Percentiles rank a stretch among this genome's conserved stretches.
phyloP scores from a whole-genome alignment of 1,140 invertebrate species.

The Chironomus striatipennis region DNA sequence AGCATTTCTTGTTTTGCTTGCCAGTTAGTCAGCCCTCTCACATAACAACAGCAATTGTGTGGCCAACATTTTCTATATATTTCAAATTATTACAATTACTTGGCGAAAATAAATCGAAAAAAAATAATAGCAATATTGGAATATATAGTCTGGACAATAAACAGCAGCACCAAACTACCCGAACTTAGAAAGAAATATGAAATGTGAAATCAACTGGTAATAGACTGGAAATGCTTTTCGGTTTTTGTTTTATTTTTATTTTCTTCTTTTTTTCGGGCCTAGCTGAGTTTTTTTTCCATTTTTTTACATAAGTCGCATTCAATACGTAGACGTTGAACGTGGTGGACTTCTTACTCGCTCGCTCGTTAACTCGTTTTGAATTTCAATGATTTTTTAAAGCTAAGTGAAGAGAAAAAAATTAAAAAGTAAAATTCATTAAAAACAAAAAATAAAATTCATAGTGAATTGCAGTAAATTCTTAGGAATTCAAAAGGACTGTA shows the following conservation, averaged over 20 bases:
- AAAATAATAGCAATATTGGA: no score
- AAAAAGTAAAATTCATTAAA: not conserved
- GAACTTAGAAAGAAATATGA: not conserved
- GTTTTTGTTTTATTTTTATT: not conserved
- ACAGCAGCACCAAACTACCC: not conserved
- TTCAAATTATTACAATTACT: not conserved
- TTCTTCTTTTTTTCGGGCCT: not conserved
- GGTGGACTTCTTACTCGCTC: not conserved
- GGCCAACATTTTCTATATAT: no score
- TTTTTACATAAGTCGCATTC: slow-evolving; percentile 10
- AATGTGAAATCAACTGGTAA: slow-evolving; percentile 5
- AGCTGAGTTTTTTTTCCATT: not conserved
- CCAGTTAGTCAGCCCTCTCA: not conserved
- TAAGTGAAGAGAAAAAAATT: not conserved
- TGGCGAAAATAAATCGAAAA: not conserved
- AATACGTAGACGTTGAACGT: not conserved
- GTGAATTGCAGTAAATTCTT: no score
- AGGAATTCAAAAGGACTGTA: no score
- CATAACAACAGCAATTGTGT: not conserved
- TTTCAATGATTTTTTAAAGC: not conserved
- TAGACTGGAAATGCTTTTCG: slow-evolving; percentile 6
- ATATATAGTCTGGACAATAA: not conserved
- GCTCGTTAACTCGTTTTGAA: not conserved
- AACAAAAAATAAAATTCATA: not conserved
- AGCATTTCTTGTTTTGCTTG: not conserved